Base-by-base conservation (phyloP, 2,888 invertebrate genomes). In the Tenthredo mesomela region DNA sequence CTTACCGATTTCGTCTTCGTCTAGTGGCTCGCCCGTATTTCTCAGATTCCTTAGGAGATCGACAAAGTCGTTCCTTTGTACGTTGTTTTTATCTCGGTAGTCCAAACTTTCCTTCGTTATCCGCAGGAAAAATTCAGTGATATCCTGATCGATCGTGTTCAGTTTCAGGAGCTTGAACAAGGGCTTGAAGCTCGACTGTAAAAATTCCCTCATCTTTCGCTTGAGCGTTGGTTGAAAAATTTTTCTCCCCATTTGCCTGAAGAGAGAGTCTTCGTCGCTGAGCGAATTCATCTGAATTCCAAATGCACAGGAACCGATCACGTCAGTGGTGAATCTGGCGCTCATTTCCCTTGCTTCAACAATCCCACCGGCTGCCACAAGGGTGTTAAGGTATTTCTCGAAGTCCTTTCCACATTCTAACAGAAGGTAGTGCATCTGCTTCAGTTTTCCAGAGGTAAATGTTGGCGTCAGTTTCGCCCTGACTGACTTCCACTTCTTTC, bases 381-480 rank as follows among this genome's bases (percentile, higher is more conserved):
- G 65, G 75, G 90, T 84, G 40, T 93, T 91, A 9, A 95, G 92
- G 85, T 95, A 94, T 3, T 91, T 89, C 2, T 94, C 90, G 87
- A 96, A 94, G 84, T 95, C 94, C 15, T 94, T 92, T 0, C 95
- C 95, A 85, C 95, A 95, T 47, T 94, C 93, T 65, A 95, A 94
- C 18, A 96, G 94, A 0, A 95, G 94, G 0, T 93, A 93, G 87
- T 95, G 96, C 95, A 96, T 96, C 1, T 93, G 94, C 91, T 95
- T 96, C 78, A 96, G 92, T 91, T 96, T 96, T 9, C 95, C 95
- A 0, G 96, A 94, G 0, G 96, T 95, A 90, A 96, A 97, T 0
- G 95, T 94, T 0, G 96, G 95, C 0, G 96, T 95, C 89, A 96
- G 92, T 88, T 96, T 96, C 0, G 94, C 88, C n/a, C 96, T 94